Percentiles rank a stretch among this genome's conserved stretches.
Conservation (phyloP, 1,140 invertebrate species). For the Cryptotermes secundus region DNA sequence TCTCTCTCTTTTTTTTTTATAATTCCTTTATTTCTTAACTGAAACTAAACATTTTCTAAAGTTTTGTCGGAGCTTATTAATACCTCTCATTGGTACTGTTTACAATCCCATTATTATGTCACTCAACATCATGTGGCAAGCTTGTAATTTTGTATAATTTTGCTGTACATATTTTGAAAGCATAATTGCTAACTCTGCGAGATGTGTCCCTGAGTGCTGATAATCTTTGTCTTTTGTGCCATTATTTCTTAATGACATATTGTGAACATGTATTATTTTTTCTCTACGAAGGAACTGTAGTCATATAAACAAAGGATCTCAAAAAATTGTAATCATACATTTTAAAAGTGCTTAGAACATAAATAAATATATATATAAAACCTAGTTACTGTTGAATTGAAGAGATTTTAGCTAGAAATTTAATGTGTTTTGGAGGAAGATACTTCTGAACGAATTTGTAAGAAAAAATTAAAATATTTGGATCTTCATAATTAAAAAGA, state of each 20-base stretch:
- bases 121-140: neutral
- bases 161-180: too few species aligned
- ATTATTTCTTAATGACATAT: neutral
- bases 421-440: neutral
- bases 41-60: neutral
- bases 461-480: neutral
- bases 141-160: slow-evolving; percentile 4
- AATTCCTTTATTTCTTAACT: neutral
- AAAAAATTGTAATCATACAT: neutral
- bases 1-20: slow-evolving; percentile 23
- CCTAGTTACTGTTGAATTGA: neutral
- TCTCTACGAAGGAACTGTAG: neutral
- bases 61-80: neutral
- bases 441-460: neutral
- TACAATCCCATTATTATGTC: neutral
- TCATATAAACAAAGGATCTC: neutral
- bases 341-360: neutral
- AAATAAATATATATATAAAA: neutral
- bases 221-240: neutral
- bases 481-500: neutral
- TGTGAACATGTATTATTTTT: neutral
- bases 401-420: neutral
- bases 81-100: neutral
- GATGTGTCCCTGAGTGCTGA: neutral
- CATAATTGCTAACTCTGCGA: neutral